Conservation (phyloP, 2,888 invertebrate genomes). For the Brachylomia viminalis region DNA sequence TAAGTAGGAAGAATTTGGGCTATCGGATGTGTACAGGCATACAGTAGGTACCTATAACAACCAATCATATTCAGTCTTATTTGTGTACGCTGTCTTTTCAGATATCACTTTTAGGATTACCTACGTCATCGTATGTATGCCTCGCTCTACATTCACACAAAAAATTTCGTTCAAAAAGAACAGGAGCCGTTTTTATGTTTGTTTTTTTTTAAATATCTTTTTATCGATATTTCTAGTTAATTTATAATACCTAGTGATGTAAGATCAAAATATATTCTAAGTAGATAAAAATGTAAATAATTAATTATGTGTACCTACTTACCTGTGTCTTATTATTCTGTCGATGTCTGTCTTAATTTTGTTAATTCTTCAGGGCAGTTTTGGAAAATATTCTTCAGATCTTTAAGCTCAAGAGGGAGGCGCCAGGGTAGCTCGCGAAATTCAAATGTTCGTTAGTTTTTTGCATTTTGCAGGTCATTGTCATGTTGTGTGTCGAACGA, state of each 20-base stretch:
- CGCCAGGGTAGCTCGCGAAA: no score
- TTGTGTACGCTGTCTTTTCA: not conserved
- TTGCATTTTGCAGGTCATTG: no score
- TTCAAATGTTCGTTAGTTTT: no score
- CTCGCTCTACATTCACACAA: not conserved
- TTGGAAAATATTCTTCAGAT: not conserved
- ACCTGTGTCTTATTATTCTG: conserved; percentile 23
- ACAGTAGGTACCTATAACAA: not conserved
- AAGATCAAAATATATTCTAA: conserved; percentile 38
- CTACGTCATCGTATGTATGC: not conserved
- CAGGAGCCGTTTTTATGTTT: not conserved
- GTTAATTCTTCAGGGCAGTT: no score
- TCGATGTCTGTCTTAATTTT: not conserved
- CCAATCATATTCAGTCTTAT: not conserved
- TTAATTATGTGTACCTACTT: conserved; percentile 22
- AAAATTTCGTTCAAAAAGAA: not conserved
- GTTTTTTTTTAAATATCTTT: not conserved
- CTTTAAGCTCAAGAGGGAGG: not conserved
- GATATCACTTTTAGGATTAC: not conserved
- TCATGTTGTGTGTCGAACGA: no score
- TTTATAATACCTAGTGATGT: conserved; percentile 15
- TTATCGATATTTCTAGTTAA: not conserved
- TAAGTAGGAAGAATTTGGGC: not conserved
- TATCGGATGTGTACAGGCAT: not conserved
- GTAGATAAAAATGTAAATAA: conserved; percentile 53